Conservation (phyloP, 1,140 invertebrate species). For the Microplitis mediator region DNA sequence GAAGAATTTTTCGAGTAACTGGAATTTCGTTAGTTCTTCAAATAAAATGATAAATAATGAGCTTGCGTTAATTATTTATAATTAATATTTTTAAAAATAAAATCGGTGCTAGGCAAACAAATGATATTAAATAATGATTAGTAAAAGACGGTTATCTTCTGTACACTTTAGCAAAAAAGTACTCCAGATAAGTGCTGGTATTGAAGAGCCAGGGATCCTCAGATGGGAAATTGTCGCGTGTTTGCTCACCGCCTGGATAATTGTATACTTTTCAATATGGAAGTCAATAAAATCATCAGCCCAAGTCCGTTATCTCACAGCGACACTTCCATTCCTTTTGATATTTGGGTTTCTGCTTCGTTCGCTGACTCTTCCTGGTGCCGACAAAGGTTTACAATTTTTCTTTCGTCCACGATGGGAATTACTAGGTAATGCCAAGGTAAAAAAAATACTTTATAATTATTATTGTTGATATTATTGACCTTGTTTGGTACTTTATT, state of each 20-base stretch:
- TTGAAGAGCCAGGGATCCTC: constrained; percentile 80
- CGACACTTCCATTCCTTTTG: constrained; percentile 82
- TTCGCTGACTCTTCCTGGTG: constrained; percentile 81
- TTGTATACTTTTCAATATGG: constrained; percentile 93
- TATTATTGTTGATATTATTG: not conserved
- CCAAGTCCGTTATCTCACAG: constrained; percentile 82
- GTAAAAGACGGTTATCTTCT: constrained; percentile 1
- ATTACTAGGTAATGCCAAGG: constrained; percentile 80
- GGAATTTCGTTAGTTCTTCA: constrained; percentile 22
- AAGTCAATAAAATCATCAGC: constrained; percentile 89
- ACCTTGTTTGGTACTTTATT: not conserved
- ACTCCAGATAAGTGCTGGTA: constrained; percentile 79
- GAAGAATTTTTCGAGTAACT: constrained; percentile 86
- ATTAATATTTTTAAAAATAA: not conserved
- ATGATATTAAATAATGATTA: not conserved
- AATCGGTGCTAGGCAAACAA: not conserved
- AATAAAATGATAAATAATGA: constrained; percentile 14
- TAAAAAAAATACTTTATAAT: constrained; percentile 39
- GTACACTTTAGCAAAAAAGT: constrained; percentile 76
- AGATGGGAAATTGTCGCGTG: constrained; percentile 87
- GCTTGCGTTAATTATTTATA: constrained; percentile 10
- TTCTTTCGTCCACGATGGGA: constrained; percentile 90
- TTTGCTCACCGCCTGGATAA: constrained; percentile 83
- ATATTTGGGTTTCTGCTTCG: constrained; percentile 81
- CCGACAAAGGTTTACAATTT: constrained; percentile 77